Evolutionary conservation across 35 echinoderm and acorn worm genomes (phyloP), one percentile per base, ranked within the genome.

Genomic region (Lytechinus variegatus): DNA sequence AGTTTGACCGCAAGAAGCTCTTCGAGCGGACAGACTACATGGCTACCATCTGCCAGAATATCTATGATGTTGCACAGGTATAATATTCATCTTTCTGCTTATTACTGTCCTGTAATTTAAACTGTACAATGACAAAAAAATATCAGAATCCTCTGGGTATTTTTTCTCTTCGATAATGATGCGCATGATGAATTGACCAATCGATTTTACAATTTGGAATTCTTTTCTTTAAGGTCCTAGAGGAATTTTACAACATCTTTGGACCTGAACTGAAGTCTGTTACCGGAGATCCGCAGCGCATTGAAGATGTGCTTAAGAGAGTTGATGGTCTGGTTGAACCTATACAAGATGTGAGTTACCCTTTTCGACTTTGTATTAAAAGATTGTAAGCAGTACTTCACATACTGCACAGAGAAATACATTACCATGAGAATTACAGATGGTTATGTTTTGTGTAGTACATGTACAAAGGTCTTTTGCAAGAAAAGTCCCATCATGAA

Each of bases 201-300:
- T 58, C 2, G 9, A 58, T 58, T 58, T 58, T 79, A 21, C 24
- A 19, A n/a, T 79, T 79, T 79, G 66, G 7, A 27, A 27, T 79
- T 58, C 0, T 79, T 90, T 29, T 29, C 52, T 10, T 92, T 11
- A 52, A 99, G 98, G 98, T 99, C 51, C 86, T 99, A 19, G 97
- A 99, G 94, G 98, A 99, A 94, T 99, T 99, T 90, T 99, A 99
- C 96, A 98, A 99, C 93, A 99, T 99, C 96, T 99, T 99, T 97
- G 98, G 98, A 11, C 98, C 98, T 9, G 98, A 99, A 87, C 95
- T 99, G 72, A 99, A 99, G 94, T 98, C 97, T 54, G 98, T 99
- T 4, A 99, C 98, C 28, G 98, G 98, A 86, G 98, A 99, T 96
- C 98, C 98, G 33, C 97, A 99, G 57, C 96, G 97, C 93, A 99